Evolutionary conservation across 2,797 vertebrate species (phyloP).

Genomic region (Momotus momota): DNA sequence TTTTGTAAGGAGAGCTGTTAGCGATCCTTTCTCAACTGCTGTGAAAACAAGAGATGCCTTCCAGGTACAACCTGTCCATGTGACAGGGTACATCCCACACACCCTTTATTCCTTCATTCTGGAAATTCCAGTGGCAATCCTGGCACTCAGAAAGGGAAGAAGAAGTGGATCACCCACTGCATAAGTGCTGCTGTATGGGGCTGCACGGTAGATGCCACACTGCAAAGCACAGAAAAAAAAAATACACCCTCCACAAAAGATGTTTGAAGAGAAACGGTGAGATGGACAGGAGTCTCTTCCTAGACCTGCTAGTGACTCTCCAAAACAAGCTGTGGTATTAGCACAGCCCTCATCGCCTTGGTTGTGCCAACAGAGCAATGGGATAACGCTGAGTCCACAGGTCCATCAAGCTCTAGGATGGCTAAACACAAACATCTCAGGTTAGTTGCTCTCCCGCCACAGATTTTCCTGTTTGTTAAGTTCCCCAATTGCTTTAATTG

Average conservation of each 20-base stretch:
- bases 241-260: not conserved
- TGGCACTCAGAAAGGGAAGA: not conserved
- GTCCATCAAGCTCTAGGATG: not conserved
- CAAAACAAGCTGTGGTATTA: not conserved
- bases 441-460: not conserved
- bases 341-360: not conserved
- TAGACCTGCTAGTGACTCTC: not conserved
- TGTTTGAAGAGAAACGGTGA: not conserved
- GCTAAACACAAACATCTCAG: not conserved
- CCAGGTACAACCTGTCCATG: conserved; percentile 60
- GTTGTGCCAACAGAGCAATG: not conserved
- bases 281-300: not conserved
- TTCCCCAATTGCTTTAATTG: conserved; percentile 49
- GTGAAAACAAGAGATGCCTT: conserved; percentile 72
- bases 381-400: not conserved
- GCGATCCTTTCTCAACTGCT: conserved; percentile 65
- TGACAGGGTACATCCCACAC: conserved; percentile 7
- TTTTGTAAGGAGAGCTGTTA: conserved; percentile 72
- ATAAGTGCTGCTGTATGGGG: fast-evolving
- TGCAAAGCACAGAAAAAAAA: not conserved
- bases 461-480: conserved; percentile 52
- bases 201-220: not conserved
- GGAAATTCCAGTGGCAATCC: conserved; percentile 17
- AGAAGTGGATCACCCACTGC: not conserved
- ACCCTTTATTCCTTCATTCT: conserved; percentile 1